Evolutionary conservation across 2,113 vertebrate genomes (phyloP), one percentile per base, ranked within the genome.

Genomic region (Mormyrus iriodes): DNA sequence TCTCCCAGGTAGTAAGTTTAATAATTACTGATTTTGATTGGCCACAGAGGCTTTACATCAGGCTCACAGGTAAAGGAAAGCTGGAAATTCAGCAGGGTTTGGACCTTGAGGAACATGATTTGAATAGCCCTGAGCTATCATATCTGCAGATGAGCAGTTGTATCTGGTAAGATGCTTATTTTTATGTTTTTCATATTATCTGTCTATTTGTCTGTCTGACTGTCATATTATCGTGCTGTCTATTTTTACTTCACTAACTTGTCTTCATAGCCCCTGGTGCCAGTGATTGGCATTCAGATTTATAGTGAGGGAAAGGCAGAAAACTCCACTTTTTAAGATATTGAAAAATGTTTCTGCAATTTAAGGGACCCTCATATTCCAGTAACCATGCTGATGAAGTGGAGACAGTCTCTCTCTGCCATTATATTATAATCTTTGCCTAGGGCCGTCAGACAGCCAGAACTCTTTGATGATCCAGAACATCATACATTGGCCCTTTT

Each of bases 371-470:
- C 82, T 48, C 46, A 48, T 84, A n/a, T 46, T 84, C 82, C 39
- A 24, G 42, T 48, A 84, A 84, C 46, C 82, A 84, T 84, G 46
- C 46, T 84, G 39, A 46, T 24, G 46, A 85, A 85, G 85, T 19
- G 35, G 84, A 88, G 58, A 10, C 49, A 89, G 58, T 55, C 15
- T 55, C 15, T 86, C 42, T 85, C 48, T 31, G 7, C n/a, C 48
- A 87, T 90, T 88, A 90, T 88, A 90, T 91, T 85, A 90, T 35
- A 86, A 89, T 90, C 89, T 89, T 85, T 85, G 88, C 87, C 89
- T 86, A 51, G 42, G 31, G 87, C 89, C 19, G 31, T 53, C 17
- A 69, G 55, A 52, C 31, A 48, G 19, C 53, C 48, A 17, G 87
- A 88, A 17, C 76, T 27, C 82, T 87, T 76, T 65, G 53, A 15